Base-by-base conservation (phyloP, 2,797 vertebrate species). In the Gadopsis marmoratus region DNA sequence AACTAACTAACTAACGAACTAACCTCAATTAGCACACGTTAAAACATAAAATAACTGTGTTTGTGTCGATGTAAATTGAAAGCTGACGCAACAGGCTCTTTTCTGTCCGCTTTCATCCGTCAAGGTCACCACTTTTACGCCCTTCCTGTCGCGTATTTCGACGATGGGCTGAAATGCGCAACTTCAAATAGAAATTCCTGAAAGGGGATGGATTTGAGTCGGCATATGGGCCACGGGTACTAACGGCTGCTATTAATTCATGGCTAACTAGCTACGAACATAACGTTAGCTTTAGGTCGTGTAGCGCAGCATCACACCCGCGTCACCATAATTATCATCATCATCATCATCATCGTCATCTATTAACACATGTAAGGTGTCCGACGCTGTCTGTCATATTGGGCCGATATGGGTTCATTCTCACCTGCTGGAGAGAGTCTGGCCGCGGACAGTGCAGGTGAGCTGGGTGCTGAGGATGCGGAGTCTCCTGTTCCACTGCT, bases 401-500 rank as follows among this genome's bases (percentile, higher is more conserved):
- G 21, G 3, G 31, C 0, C 4, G 51, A 2, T 5, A 0, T 21
- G 14, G 5, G n/a, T 26, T 35, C 11, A 12, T 6, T 83, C 86
- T 93, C 92, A 95, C 93, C 93, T 91, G 86, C 29, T 71, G 68
- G 2, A 71, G 58, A 65, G 43, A 51, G 65, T 88, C 61, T 21
- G 54, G 21, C 35, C 5, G 55, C 16, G 33, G 3, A 68, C 21
- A 70, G 51, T n/a, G 48, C 47, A 83, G 82, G 48, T 74, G 58
- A 29, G 54, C 2, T 14, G 48, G 7, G 37, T 0, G 2, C 11
- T 16, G 54, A 84, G 33, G 88, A 88, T 91, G 88, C 54, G 23
- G 21, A 62, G 78, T 81, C 87, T 84, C 56, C 72, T 78, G 86
- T 85, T 83, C 88, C 89, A 85, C 63, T 94, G 91, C 94, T 91